Conservation (phyloP, 2,797 vertebrate species). For the Anolis apletophallus region DNA sequence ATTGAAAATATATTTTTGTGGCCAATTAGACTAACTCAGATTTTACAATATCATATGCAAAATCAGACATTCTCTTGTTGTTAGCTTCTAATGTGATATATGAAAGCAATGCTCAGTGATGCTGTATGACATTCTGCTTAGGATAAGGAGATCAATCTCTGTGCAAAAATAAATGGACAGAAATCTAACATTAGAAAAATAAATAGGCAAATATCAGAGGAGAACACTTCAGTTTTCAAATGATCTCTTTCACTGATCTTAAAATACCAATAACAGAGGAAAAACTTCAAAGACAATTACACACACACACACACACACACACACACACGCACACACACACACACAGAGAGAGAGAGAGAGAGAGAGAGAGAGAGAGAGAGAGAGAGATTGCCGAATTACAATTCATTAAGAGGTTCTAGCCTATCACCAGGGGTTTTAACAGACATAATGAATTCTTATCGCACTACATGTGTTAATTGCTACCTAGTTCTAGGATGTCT, state of each 20-base stretch:
- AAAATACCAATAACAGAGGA: background rate
- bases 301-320: no score
- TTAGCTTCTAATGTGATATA: background rate
- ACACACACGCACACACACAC: no score
- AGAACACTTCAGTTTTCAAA: background rate
- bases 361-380: no score
- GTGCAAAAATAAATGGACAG: background rate
- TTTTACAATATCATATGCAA: background rate
- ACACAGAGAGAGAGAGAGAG: no score
- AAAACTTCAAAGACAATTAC: background rate
- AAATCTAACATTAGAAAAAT: background rate
- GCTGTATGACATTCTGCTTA: background rate
- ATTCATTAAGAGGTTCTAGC: background rate
- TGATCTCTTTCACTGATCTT: background rate
- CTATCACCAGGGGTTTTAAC: background rate
- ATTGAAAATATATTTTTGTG: background rate
- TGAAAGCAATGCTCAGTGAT: background rate
- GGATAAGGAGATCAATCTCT: background rate
- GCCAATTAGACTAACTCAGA: background rate
- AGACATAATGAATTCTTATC: background rate
- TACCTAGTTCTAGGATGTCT: background rate
- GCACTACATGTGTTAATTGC: background rate
- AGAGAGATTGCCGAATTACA: background rate
- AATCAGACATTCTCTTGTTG: background rate
- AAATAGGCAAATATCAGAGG: background rate